Evolutionary conservation across 1,140 invertebrate species (phyloP).

Genomic region (Lepidurus apus): DNA sequence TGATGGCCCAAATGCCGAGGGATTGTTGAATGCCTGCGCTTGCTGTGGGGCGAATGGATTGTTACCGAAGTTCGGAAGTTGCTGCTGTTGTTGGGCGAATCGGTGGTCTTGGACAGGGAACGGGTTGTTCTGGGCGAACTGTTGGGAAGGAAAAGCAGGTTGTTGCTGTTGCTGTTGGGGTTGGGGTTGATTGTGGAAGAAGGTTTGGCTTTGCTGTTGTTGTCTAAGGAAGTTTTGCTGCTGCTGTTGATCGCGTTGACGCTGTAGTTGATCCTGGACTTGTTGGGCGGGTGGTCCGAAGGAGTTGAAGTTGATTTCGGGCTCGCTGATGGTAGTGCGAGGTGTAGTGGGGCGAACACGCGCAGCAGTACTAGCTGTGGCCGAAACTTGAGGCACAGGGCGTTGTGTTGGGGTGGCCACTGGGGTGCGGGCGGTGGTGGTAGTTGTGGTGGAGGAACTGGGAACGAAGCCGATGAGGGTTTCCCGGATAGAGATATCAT

Average conservation of each 20-base stretch:
- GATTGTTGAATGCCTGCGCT: conserved; percentile 58
- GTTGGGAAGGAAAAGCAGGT: conserved; percentile 13
- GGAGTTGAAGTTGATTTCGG: conserved; percentile 34
- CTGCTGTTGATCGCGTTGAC: conserved; percentile 23
- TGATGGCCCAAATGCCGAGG: conserved; percentile 1
- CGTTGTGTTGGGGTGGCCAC: conserved; percentile 35
- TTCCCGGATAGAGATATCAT: conserved; percentile 59
- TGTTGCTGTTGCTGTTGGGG: conserved; percentile 31
- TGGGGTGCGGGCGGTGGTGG: conserved; percentile 47
- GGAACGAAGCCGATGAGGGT: conserved; percentile 65
- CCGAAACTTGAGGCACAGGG: background rate
- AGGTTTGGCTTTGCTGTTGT: conserved; percentile 15
- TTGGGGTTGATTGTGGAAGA: conserved; percentile 27
- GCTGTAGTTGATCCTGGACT: conserved; percentile 29
- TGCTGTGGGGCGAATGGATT: conserved; percentile 48
- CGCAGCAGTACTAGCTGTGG: conserved; percentile 27
- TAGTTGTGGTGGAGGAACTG: conserved; percentile 45
- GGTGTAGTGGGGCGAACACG: conserved; percentile 36
- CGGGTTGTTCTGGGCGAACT: conserved; percentile 12
- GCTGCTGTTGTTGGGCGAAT: background rate
- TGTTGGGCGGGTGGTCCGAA: conserved; percentile 33
- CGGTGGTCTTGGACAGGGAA: conserved; percentile 20
- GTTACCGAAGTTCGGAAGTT: background rate
- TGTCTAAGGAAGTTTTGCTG: conserved; percentile 26
- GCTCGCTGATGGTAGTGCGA: conserved; percentile 15